Evolutionary conservation across 2,113 vertebrate species (phyloP).

Genomic region (Centrocercus urophasianus): DNA sequence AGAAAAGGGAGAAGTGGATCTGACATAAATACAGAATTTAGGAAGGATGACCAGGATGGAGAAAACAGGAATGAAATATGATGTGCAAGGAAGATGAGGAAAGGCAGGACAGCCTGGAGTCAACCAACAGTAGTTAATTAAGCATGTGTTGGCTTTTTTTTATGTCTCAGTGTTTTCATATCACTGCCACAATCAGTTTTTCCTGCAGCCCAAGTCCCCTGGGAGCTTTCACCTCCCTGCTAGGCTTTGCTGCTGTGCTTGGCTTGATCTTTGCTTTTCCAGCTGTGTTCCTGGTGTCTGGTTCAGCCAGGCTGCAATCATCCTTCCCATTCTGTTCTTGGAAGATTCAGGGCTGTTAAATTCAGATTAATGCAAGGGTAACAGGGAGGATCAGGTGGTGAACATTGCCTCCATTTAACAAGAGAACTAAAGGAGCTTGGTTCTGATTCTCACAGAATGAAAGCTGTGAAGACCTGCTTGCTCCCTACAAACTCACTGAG

Average conservation of each 20-base stretch:
- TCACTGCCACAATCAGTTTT: background rate
- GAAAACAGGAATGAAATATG: background rate
- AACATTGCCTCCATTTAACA: background rate
- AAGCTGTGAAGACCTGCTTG: background rate
- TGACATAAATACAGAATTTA: background rate
- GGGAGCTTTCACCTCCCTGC: background rate
- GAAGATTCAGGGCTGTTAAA: background rate
- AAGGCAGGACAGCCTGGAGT: background rate
- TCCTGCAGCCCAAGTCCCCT: background rate
- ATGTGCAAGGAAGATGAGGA: background rate
- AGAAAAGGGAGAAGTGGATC: background rate
- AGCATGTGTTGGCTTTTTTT: background rate
- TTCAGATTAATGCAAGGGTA: background rate
- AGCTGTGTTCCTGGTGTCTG: background rate
- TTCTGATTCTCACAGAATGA: background rate
- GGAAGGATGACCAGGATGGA: background rate
- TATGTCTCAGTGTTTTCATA: background rate
- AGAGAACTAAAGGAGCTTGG: accelerated
- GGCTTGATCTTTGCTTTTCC: background rate
- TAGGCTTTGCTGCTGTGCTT: accelerated
- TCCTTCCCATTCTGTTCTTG: background rate
- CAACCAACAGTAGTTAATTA: background rate
- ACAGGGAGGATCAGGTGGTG: background rate
- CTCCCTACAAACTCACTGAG: background rate
- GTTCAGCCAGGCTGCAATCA: background rate